These are phyloP conservation scores for Athripsodes cinereus DNA, from an alignment of 2,888 invertebrate species.

Conservation along the genomic window DNA sequence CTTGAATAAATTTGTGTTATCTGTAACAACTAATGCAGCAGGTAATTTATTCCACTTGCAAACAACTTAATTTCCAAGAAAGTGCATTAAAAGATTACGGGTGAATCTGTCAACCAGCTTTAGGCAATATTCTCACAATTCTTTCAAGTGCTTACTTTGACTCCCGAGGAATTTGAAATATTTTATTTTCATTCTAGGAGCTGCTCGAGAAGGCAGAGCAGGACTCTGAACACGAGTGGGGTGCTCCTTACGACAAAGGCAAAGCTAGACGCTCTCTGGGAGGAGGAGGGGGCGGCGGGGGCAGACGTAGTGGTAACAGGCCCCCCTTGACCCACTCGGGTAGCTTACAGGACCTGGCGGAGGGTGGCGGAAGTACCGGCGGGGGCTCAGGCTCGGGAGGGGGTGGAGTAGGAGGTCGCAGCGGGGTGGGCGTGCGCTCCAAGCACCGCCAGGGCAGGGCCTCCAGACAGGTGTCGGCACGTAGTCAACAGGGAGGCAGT, in stretches of 20 bases:
- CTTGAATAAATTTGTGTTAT: no score
- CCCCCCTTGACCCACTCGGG: conserved; percentile 47
- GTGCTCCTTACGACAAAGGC: conserved; percentile 36
- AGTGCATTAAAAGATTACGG: no score
- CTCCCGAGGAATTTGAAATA: no score
- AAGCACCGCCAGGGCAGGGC: conserved; percentile 29
- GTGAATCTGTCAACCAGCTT: no score
- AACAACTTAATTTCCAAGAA: no score
- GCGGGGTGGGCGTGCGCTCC: conserved; percentile 32
- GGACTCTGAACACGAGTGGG: conserved; percentile 58
- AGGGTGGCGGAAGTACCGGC: conserved; percentile 48
- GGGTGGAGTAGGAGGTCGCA: conserved; percentile 46
- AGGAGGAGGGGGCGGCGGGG: conserved; percentile 37
- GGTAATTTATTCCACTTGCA: no score
- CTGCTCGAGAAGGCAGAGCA: conserved; percentile 71
- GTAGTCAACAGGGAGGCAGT: conserved; percentile 46
- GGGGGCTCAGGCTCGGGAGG: conserved; percentile 32
- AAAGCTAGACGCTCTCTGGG: conserved; percentile 41
- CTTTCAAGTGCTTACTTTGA: no score
- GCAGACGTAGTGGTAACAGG: conserved; percentile 42
- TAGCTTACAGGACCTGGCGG: conserved; percentile 56
- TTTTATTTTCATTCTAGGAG: no score
- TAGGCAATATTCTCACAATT: no score
- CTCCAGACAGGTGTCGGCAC: conserved; percentile 40
- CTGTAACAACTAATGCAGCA: no score